A percentile compares a stretch with the other conserved stretches of the same genome.
phyloP scores from a whole-genome alignment of 2,113 vertebrate genomes.

The Xiphophorus hellerii region DNA sequence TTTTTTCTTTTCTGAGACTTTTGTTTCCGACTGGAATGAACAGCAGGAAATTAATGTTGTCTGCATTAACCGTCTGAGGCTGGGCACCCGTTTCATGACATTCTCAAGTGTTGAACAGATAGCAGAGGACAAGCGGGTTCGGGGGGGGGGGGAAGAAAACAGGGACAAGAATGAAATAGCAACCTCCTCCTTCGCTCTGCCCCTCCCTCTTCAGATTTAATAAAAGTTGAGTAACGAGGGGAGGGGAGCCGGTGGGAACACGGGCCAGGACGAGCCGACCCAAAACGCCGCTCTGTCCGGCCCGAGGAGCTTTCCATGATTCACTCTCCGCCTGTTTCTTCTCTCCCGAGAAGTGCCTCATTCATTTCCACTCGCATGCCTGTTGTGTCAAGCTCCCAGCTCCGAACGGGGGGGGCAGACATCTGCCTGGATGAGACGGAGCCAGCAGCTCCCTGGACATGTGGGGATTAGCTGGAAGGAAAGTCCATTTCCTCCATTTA shows the following conservation, averaged over 20 bases:
- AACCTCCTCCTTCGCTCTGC: constrained; percentile 5
- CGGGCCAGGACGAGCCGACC: constrained; percentile 24
- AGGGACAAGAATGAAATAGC: constrained; percentile 33
- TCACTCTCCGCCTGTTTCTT: constrained; percentile 41
- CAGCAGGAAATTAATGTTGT: constrained; percentile 76
- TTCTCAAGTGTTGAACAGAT: constrained; percentile 46
- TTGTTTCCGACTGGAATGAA: constrained; percentile 67
- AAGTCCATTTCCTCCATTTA: constrained; percentile 60
- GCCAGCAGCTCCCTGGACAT: constrained; percentile 28
- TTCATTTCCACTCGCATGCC: constrained; percentile 32
- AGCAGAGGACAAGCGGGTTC: constrained; percentile 31
- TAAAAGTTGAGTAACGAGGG: constrained; percentile 69
- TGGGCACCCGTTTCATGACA: constrained; percentile 62
- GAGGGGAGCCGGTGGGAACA: constrained; percentile 51
- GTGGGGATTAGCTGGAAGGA: constrained; percentile 46
- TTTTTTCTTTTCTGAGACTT: constrained; percentile 22
- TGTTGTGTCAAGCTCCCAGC: constrained; percentile 22
- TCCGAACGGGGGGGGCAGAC: constrained; percentile 25
- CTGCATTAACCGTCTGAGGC: constrained; percentile 70
- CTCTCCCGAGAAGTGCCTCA: constrained; percentile 33
- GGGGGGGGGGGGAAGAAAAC: constrained; percentile 8
- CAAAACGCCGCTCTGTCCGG: constrained; percentile 20
- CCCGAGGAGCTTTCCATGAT: constrained; percentile 67
- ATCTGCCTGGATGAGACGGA: constrained; percentile 40
- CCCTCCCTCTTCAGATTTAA: constrained; percentile 56